Percentiles rank a stretch among this genome's conserved stretches.
Conservation (phyloP, 2,888 invertebrate genomes). For the Papilio elwesi region DNA sequence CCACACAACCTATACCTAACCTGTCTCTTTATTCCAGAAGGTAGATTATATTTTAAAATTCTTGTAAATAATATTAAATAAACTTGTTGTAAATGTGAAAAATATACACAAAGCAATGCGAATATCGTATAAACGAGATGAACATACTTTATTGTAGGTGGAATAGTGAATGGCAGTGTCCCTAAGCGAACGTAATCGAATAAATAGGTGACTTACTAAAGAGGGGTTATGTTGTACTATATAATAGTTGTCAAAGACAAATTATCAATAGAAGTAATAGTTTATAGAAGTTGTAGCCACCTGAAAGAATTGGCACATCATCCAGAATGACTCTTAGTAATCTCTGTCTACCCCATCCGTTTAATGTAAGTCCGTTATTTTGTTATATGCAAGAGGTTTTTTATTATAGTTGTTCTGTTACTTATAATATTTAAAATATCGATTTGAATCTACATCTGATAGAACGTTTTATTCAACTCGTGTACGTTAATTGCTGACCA, state of each 20-base stretch:
- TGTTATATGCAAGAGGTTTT: too few species aligned
- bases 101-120: neutral
- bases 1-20: too few species aligned
- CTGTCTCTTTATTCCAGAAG: too few species aligned
- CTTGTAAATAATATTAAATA: too few species aligned
- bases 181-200: conserved; percentile 8
- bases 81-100: neutral
- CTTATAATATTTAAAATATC: neutral
- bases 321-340: too few species aligned
- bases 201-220: conserved; percentile 2
- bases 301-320: too few species aligned
- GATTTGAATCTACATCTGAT: neutral
- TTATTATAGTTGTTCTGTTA: neutral
- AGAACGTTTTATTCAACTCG: conserved; percentile 1
- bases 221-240: neutral
- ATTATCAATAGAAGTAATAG: too few species aligned
- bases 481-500: neutral
- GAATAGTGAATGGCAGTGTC: conserved; percentile 13
- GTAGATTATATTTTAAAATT: too few species aligned
- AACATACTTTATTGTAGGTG: neutral
- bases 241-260: too few species aligned
- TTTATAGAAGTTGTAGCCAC: too few species aligned
- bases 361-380: too few species aligned
- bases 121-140: neutral
- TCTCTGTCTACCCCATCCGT: too few species aligned